A percentile compares a stretch with the other conserved stretches of the same genome.
phyloP scores from a whole-genome alignment of 2,888 invertebrate species.

The Belgica antarctica region DNA sequence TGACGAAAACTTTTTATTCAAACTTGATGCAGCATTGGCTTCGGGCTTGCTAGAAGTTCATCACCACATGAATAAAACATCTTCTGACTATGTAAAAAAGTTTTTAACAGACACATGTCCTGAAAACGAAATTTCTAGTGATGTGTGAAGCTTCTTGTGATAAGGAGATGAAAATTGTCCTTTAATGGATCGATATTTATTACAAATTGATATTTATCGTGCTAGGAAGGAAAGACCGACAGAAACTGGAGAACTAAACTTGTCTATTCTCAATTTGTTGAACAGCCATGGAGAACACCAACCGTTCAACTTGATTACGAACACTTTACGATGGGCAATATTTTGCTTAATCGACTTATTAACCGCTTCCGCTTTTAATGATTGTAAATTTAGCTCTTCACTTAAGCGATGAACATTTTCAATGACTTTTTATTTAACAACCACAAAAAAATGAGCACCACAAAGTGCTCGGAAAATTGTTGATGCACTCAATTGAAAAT shows the following conservation, averaged over 20 bases:
- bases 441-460: background rate
- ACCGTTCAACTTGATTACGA: too few relatives aligned
- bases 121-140: too few relatives aligned
- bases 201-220: too few relatives aligned
- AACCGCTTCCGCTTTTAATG: background rate
- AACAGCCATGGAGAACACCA: too few relatives aligned
- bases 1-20: too few relatives aligned
- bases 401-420: background rate
- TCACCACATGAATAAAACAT: background rate
- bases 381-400: background rate
- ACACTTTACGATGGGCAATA: too few relatives aligned
- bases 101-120: background rate
- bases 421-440: background rate
- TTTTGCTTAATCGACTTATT: background rate
- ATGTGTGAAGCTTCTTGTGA: too few relatives aligned
- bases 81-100: background rate
- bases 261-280: too few relatives aligned
- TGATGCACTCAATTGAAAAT: background rate
- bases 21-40: background rate
- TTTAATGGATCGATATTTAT: too few relatives aligned
- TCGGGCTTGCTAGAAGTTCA: background rate
- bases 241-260: too few relatives aligned
- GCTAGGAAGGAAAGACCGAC: too few relatives aligned
- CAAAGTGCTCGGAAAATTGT: background rate
- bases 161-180: too few relatives aligned